A percentile compares a stretch with the other conserved stretches of the same genome.
phyloP scores from a whole-genome alignment of 2,797 vertebrate species.

The Rhinatrema bivittatum region DNA sequence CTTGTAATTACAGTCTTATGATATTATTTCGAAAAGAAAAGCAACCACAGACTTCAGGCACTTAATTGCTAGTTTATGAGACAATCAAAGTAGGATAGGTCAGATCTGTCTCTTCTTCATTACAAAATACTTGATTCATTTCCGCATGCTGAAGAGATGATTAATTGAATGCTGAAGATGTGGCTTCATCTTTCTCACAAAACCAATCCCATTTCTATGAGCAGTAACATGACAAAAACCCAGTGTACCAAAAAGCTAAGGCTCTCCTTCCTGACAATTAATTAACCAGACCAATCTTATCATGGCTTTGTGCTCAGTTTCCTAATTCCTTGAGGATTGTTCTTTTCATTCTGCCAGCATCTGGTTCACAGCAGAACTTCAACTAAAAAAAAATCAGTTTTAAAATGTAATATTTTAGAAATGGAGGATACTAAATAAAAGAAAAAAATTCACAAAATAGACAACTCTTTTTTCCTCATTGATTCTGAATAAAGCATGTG shows the following conservation, averaged over 20 bases:
- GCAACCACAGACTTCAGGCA: slow-evolving; percentile 26
- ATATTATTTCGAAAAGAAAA: slow-evolving; percentile 14
- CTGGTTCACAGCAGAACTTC: neutral
- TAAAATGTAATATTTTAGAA: too few relatives aligned
- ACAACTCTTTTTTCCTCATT: too few relatives aligned
- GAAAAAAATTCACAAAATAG: too few relatives aligned
- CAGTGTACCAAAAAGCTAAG: slow-evolving; percentile 22
- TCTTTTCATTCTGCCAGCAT: slow-evolving; percentile 1
- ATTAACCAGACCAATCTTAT: slow-evolving; percentile 52
- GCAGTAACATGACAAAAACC: slow-evolving; percentile 42
- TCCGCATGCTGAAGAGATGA: too few relatives aligned
- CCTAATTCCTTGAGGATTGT: slow-evolving; percentile 37
- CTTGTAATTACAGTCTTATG: too few relatives aligned
- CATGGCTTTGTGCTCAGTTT: slow-evolving; percentile 35
- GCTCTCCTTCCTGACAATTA: slow-evolving; percentile 49
- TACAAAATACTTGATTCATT: too few relatives aligned
- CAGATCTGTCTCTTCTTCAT: too few relatives aligned
- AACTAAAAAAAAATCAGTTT: neutral
- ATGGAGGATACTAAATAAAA: too few relatives aligned
- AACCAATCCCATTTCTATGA: slow-evolving; percentile 21
- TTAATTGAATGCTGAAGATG: slow-evolving; percentile 54
- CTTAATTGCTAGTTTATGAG: too few relatives aligned
- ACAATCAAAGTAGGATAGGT: too few relatives aligned
- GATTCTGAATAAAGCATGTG: too few relatives aligned
- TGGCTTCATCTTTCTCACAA: slow-evolving; percentile 48